A percentile compares a stretch with the other conserved stretches of the same genome.
Evolutionary conservation across 2,797 vertebrate genomes (phyloP).

Genomic region (Spinus olivaceus): DNA sequence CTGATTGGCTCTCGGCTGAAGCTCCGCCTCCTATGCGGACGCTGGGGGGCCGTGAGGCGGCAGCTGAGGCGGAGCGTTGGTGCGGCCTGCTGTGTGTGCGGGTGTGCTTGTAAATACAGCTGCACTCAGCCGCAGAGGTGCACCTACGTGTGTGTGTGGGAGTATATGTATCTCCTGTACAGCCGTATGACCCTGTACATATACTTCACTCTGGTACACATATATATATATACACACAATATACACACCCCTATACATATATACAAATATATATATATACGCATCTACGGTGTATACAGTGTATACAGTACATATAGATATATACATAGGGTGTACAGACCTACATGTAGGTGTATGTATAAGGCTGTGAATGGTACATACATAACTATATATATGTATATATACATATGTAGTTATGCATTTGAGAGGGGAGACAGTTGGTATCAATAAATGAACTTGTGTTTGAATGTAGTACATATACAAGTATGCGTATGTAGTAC

Average conservation of each 20-base stretch:
- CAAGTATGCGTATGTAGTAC: accelerated
- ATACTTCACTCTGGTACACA: not conserved
- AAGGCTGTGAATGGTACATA: not conserved
- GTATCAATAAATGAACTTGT: not conserved
- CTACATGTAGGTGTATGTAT: not conserved
- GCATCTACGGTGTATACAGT: too few species aligned
- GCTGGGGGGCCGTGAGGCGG: accelerated
- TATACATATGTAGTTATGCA: accelerated
- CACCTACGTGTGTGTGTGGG: accelerated
- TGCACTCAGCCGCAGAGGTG: accelerated
- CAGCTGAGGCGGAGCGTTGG: accelerated
- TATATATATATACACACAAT: not conserved
- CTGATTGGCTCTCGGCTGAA: accelerated
- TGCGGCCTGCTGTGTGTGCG: accelerated
- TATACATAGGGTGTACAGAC: not conserved
- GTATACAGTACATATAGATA: not conserved
- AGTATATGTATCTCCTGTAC: too few species aligned
- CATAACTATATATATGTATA: not conserved
- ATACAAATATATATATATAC: accelerated
- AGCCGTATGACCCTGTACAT: too few species aligned
- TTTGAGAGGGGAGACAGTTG: not conserved
- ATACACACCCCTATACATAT: too few species aligned
- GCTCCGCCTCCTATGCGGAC: not conserved
- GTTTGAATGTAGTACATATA: not conserved
- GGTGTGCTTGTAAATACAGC: accelerated